These are phyloP conservation scores for Perca flavescens DNA, from an alignment of 2,113 vertebrate species.

Conservation along the genomic window DNA sequence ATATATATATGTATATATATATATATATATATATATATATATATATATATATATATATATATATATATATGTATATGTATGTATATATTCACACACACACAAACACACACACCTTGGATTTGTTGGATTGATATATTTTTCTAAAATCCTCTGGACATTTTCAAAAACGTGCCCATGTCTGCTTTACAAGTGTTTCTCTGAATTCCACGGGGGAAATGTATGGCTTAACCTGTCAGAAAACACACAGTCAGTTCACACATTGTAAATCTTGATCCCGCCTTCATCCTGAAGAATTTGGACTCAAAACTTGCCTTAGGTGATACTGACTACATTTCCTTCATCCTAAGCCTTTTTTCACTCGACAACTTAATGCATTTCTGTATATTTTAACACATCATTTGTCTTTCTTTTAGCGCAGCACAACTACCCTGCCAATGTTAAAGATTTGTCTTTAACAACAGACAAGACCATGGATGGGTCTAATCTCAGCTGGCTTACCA, in stretches of 20 bases:
- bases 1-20: neutral
- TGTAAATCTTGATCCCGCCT: constrained; percentile 70
- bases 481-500: constrained; percentile 49
- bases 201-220: constrained; percentile 34
- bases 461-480: constrained; percentile 33
- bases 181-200: constrained; percentile 31
- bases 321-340: constrained; percentile 43
- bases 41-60: too few relatives aligned
- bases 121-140: constrained; percentile 14
- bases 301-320: constrained; percentile 62
- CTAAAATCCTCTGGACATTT: constrained; percentile 5
- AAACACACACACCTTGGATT: neutral
- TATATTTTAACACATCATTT: constrained; percentile 56
- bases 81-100: too few relatives aligned
- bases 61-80: too few relatives aligned
- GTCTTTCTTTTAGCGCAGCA: constrained; percentile 46
- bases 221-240: constrained; percentile 48
- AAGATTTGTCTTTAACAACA: constrained; percentile 35
- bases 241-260: constrained; percentile 51
- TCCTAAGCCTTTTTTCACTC: constrained; percentile 23
- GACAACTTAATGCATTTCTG: constrained; percentile 50
- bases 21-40: too few relatives aligned
- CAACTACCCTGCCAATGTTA: constrained; percentile 17
- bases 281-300: constrained; percentile 54
- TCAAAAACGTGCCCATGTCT: neutral